Evolutionary conservation across 2,797 vertebrate species (phyloP).

Genomic region (Ctenopoma multispine): DNA sequence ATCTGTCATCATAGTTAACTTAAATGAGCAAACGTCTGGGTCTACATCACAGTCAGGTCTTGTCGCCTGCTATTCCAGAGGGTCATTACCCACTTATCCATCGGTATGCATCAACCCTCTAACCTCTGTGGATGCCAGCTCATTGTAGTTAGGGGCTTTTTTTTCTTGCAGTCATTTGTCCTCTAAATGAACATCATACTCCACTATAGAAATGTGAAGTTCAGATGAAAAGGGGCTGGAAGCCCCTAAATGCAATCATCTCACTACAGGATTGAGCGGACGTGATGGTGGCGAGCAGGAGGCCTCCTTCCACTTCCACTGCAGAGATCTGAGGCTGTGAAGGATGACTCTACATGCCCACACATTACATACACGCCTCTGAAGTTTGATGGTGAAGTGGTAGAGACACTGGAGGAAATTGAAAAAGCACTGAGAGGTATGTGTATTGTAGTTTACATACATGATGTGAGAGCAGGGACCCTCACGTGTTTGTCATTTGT

Average conservation of each 20-base stretch:
- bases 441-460: background rate
- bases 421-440: background rate
- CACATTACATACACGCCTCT: conserved; percentile 1
- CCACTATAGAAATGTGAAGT: conserved; percentile 19
- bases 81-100: conserved; percentile 61
- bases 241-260: conserved; percentile 46
- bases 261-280: conserved; percentile 39
- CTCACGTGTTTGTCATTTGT: conserved; percentile 10
- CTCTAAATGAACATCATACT: conserved; percentile 28
- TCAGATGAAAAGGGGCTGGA: conserved; percentile 41
- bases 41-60: conserved; percentile 8
- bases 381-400: conserved; percentile 5
- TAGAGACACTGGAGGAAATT: background rate
- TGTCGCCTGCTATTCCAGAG: conserved; percentile 46
- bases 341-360: conserved; percentile 2
- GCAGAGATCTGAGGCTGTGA: conserved; percentile 16
- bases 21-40: conserved; percentile 17
- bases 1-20: conserved; percentile 1
- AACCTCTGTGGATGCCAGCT: conserved; percentile 33
- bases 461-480: background rate
- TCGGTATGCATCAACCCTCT: conserved; percentile 53
- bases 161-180: conserved; percentile 4
- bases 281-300: conserved; percentile 32
- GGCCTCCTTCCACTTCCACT: conserved; percentile 27
- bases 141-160: conserved; percentile 39